These are phyloP conservation scores for Melipona quadrifasciata DNA, from an alignment of 1,140 invertebrate genomes.

Conservation along the genomic window DNA sequence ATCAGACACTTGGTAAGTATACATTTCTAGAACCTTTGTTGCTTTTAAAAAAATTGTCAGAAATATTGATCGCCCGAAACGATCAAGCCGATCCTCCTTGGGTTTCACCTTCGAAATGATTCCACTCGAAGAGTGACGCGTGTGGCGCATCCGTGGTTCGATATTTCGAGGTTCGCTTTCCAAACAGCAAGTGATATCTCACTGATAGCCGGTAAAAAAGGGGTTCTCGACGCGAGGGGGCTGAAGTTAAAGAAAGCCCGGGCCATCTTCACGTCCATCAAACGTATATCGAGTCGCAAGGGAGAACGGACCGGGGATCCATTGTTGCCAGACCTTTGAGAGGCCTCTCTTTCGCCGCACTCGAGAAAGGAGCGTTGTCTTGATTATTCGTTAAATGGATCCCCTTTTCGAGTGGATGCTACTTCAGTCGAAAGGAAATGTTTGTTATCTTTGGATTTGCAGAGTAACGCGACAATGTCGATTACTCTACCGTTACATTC, in stretches of 20 bases:
- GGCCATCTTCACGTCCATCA: constrained; percentile 65
- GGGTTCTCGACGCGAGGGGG: constrained; percentile 21
- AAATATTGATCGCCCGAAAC: background rate
- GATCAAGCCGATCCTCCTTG: background rate
- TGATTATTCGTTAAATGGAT: constrained; percentile 65
- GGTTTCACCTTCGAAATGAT: background rate
- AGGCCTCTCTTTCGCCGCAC: constrained; percentile 52
- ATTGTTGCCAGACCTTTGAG: constrained; percentile 57
- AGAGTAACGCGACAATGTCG: constrained; percentile 10
- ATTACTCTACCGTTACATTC: background rate
- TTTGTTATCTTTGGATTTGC: constrained; percentile 47
- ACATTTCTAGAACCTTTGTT: background rate
- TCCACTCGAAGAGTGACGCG: background rate
- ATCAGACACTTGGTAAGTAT: no score
- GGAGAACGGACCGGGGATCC: constrained; percentile 62
- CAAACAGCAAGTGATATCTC: constrained; percentile 67
- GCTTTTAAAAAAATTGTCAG: background rate
- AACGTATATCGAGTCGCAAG: constrained; percentile 65
- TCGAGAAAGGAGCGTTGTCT: constrained; percentile 50
- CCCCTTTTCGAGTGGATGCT: constrained; percentile 45
- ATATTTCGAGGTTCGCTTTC: constrained; percentile 63
- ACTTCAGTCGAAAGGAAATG: constrained; percentile 51
- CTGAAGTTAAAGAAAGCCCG: constrained; percentile 59
- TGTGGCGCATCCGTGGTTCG: constrained; percentile 2
- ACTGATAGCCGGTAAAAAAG: constrained; percentile 59